phyloP scores from a whole-genome alignment of 2,113 vertebrate genomes.

The Dendropsophus ebraccatus region DNA sequence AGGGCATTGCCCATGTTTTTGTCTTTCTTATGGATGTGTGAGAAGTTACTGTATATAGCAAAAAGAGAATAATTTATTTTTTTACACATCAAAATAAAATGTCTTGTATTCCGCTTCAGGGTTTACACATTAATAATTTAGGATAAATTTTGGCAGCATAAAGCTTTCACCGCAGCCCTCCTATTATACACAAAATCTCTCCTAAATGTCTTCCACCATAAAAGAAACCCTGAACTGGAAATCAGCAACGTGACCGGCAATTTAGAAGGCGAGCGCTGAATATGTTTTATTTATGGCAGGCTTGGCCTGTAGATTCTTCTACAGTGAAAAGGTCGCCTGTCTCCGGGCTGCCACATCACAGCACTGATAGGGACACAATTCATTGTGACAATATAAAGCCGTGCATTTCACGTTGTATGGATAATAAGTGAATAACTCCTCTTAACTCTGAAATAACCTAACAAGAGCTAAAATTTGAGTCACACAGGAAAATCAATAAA shows the following conservation, averaged over 20 bases:
- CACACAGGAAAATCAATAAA: not conserved
- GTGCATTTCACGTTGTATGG: not conserved
- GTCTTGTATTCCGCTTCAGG: not conserved
- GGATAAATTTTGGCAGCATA: not conserved
- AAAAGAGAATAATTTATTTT: not conserved
- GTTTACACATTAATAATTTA: not conserved
- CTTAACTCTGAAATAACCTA: not conserved
- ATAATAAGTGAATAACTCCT: not conserved
- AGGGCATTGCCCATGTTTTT: not conserved
- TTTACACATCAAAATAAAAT: not conserved
- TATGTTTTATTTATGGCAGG: slow-evolving; percentile 27
- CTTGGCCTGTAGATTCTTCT: not conserved
- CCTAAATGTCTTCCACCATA: not conserved
- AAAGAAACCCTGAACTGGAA: not conserved
- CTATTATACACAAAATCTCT: not conserved
- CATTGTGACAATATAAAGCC: slow-evolving; percentile 7
- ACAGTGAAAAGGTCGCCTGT: slow-evolving; percentile 36
- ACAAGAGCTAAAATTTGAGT: not conserved
- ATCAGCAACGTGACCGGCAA: slow-evolving; percentile 1
- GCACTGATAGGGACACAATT: slow-evolving; percentile 13
- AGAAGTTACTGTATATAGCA: not conserved
- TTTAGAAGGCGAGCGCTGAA: slow-evolving; percentile 8
- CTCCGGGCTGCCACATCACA: not conserved
- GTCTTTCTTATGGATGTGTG: not conserved
- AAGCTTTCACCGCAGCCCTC: not conserved